Evolutionary conservation across 2,113 vertebrate species (phyloP).

Genomic region (Oncorhynchus masou): DNA sequence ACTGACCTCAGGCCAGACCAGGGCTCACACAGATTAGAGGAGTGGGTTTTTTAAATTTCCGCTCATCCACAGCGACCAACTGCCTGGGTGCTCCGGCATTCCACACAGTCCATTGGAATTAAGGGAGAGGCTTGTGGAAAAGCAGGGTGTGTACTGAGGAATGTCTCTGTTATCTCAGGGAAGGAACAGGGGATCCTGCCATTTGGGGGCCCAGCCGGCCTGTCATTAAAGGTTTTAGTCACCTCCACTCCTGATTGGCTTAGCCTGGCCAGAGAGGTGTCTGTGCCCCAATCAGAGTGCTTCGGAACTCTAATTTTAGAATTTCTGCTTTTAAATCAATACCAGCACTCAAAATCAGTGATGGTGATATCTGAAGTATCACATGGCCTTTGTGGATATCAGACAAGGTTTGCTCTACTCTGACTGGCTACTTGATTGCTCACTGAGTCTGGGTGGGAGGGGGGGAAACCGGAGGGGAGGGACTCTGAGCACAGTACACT

Average conservation of each 20-base stretch:
- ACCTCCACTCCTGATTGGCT: constrained; percentile 15
- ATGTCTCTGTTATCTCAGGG: constrained; percentile 72
- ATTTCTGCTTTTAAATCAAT: constrained; percentile 71
- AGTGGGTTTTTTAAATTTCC: constrained; percentile 69
- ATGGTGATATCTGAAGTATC: constrained; percentile 70
- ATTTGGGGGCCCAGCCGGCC: constrained; percentile 12
- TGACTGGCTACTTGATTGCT: background rate
- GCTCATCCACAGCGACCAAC: constrained; percentile 45
- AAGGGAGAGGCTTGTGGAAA: constrained; percentile 66
- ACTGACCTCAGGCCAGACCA: constrained; percentile 43
- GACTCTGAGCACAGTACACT: background rate
- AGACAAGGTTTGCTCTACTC: background rate
- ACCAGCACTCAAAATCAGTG: constrained; percentile 57
- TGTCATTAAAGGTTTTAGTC: constrained; percentile 48
- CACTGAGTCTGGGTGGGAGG: background rate
- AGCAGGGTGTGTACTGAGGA: constrained; percentile 68
- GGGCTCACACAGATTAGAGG: constrained; percentile 20
- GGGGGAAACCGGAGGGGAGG: background rate
- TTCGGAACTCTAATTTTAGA: constrained; percentile 67
- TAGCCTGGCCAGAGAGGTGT: constrained; percentile 42
- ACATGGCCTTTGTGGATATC: constrained; percentile 36
- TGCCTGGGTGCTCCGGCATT: constrained; percentile 63
- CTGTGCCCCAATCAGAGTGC: constrained; percentile 45
- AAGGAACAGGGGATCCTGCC: constrained; percentile 39
- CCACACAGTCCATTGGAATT: constrained; percentile 70